Evolutionary conservation across 2,888 invertebrate species (phyloP).

Genomic region (Brassicogethes aeneus): DNA sequence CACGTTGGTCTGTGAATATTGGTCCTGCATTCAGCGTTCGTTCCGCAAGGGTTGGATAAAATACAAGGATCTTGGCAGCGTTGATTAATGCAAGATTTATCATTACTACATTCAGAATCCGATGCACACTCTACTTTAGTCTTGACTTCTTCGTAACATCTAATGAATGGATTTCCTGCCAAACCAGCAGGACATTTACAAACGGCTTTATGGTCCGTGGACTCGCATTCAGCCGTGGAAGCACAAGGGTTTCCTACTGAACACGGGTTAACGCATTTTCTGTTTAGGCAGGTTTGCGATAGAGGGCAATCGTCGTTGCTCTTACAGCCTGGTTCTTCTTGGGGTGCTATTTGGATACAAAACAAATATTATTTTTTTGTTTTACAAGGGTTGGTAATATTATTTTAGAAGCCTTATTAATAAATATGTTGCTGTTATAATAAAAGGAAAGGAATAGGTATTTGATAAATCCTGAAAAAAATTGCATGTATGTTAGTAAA

Average conservation of each 20-base stretch:
- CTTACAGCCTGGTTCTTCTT: constrained; percentile 54
- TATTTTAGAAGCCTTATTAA: too few species aligned
- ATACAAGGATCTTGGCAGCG: constrained; percentile 75
- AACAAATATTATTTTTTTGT: constrained; percentile 13
- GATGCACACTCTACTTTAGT: constrained; percentile 58
- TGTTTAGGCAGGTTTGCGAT: constrained; percentile 62
- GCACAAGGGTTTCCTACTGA: constrained; percentile 62
- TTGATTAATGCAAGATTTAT: constrained; percentile 70
- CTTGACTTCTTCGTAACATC: constrained; percentile 53
- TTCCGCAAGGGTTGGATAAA: constrained; percentile 69
- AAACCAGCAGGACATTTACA: constrained; percentile 69
- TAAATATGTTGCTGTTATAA: constrained; percentile 24
- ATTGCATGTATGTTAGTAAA: background rate
- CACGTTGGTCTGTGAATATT: constrained; percentile 73
- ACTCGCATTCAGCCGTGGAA: constrained; percentile 66
- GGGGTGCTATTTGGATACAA: constrained; percentile 29
- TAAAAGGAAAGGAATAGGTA: background rate
- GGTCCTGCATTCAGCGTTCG: constrained; percentile 70
- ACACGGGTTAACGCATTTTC: constrained; percentile 72
- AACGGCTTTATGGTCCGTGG: constrained; percentile 64
- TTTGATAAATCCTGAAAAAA: constrained; percentile 9
- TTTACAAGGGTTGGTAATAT: constrained; percentile 6
- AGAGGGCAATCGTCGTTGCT: constrained; percentile 63
- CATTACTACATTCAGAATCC: constrained; percentile 67
- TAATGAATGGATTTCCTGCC: constrained; percentile 72